Evolutionary conservation across 1,140 invertebrate genomes (phyloP).

Genomic region (Philaenus spumarius): DNA sequence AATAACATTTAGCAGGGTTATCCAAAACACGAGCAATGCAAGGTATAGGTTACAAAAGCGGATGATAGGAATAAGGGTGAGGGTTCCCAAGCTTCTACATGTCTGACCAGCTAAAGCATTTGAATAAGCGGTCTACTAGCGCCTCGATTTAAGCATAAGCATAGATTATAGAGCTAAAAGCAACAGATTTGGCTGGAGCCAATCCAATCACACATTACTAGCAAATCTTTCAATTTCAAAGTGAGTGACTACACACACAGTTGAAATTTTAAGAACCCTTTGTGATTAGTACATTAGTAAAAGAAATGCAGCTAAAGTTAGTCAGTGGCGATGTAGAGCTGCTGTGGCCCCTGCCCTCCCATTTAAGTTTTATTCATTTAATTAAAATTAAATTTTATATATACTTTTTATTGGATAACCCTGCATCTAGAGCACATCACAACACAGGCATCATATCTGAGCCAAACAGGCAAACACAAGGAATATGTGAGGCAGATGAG

Average conservation of each 20-base stretch:
- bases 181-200: too few species aligned
- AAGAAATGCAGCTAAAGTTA: conserved; percentile 21
- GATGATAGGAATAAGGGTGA: conserved; percentile 15
- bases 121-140: conserved; percentile 21
- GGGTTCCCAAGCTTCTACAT: conserved; percentile 28
- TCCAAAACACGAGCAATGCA: conserved; percentile 37
- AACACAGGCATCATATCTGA: conserved; percentile 54
- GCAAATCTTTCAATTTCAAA: neutral
- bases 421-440: conserved; percentile 42
- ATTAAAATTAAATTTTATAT: too few species aligned
- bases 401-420: conserved; percentile 42
- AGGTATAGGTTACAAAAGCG: conserved; percentile 9
- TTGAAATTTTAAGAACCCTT: neutral
- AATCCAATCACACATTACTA: too few species aligned
- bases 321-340: conserved; percentile 19
- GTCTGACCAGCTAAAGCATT: conserved; percentile 27
- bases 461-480: conserved; percentile 35
- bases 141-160: conserved; percentile 17
- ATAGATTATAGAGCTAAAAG: conserved; percentile 12
- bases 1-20: conserved; percentile 38
- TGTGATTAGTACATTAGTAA: conserved; percentile 17
- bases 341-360: conserved; percentile 6
- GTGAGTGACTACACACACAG: conserved; percentile 1
- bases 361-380: too few species aligned
- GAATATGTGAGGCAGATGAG: conserved; percentile 1